Evolutionary conservation across 1,140 invertebrate genomes (phyloP).

Genomic region (Drosophila chauvacae): DNA sequence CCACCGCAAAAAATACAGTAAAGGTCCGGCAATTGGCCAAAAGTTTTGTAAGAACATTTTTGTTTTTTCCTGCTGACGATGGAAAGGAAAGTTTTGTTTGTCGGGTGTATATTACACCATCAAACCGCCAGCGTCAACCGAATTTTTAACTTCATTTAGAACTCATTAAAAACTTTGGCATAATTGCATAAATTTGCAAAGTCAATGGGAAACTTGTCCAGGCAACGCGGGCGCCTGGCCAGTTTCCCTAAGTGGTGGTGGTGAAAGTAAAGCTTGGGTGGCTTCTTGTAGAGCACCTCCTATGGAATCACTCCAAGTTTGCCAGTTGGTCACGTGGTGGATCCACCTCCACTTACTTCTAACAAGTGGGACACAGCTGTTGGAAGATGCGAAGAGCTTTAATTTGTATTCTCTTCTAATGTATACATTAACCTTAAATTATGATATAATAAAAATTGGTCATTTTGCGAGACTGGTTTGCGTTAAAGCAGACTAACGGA

Average conservation of each 20-base stretch:
- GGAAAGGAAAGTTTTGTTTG: constrained; percentile 61
- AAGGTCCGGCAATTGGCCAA: constrained; percentile 50
- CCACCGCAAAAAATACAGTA: not conserved
- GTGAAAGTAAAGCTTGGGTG: not conserved
- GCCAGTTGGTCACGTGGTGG: constrained; percentile 13
- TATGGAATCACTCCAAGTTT: constrained; percentile 9
- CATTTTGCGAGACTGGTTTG: no score
- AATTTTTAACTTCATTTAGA: constrained; percentile 82
- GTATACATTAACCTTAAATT: constrained; percentile 1
- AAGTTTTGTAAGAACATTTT: constrained; percentile 40
- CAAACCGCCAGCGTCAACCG: constrained; percentile 69
- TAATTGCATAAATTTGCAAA: constrained; percentile 83
- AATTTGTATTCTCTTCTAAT: not conserved
- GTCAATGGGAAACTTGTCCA: constrained; percentile 74
- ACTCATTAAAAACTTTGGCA: constrained; percentile 82
- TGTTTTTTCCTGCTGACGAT: constrained; percentile 20
- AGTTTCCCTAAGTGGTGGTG: constrained; percentile 13
- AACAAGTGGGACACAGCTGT: constrained; percentile 16
- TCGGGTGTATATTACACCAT: constrained; percentile 70
- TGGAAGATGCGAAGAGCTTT: constrained; percentile 10
- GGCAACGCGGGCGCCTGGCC: constrained; percentile 16
- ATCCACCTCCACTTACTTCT: not conserved
- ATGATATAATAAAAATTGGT: no score
- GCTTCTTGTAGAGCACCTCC: not conserved
- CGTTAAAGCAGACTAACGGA: no score